phyloP scores from a whole-genome alignment of 2,888 invertebrate genomes.

The Drosophila macrospina region DNA sequence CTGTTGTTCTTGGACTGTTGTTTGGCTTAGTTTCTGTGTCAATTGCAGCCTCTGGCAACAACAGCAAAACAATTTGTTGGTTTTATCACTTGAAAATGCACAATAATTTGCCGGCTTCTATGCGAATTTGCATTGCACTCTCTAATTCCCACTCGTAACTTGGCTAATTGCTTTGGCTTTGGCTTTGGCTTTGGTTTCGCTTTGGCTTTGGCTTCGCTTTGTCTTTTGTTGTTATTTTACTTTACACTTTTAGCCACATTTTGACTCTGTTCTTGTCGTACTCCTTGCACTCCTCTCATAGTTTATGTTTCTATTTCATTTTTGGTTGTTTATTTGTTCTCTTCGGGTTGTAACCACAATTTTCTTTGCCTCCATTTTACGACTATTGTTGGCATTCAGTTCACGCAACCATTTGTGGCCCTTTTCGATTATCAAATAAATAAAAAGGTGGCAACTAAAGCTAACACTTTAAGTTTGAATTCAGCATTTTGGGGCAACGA shows the following conservation, averaged over 20 bases:
- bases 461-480: conserved; percentile 33
- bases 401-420: background rate
- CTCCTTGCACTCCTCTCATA: conserved; percentile 2
- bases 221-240: conserved; percentile 23
- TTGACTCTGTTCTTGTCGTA: conserved; percentile 2
- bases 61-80: background rate
- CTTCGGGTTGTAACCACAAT: conserved; percentile 14
- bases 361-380: conserved; percentile 32
- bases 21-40: conserved; percentile 19
- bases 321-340: conserved; percentile 1
- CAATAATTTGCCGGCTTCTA: conserved; percentile 3
- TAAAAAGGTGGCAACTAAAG: conserved; percentile 3
- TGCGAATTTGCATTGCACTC: background rate
- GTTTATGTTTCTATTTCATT: background rate
- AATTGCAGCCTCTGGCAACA: conserved; percentile 27
- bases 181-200: conserved; percentile 9
- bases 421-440: background rate
- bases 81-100: conserved; percentile 3
- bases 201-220: conserved; percentile 11
- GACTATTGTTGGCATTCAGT: conserved; percentile 14
- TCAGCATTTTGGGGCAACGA: conserved; percentile 13
- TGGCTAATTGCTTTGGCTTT: conserved; percentile 41
- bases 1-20: conserved; percentile 13
- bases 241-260: conserved; percentile 6
- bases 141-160: background rate